Evolutionary conservation across 2,113 vertebrate genomes (phyloP).

Genomic region (Tursiops truncatus): DNA sequence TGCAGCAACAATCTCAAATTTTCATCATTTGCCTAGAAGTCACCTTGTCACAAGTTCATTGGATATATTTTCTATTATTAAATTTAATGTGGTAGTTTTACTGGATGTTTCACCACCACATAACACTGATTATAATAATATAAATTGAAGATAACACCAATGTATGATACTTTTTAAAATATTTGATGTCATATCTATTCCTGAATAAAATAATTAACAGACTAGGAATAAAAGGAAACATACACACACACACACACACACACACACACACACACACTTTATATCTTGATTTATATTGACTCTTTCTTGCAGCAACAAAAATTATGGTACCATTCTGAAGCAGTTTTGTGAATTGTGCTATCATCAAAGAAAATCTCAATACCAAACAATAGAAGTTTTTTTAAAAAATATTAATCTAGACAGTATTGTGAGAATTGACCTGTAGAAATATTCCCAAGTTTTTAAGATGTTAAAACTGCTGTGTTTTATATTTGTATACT

Average conservation of each 20-base stretch:
- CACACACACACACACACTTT: neutral
- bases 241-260: neutral
- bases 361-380: neutral
- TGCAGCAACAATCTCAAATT: neutral
- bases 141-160: neutral
- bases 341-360: neutral
- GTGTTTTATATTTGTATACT: neutral
- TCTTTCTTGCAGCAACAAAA: neutral
- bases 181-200: neutral
- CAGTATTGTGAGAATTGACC: neutral
- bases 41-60: neutral
- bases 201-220: neutral
- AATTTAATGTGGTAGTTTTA: neutral
- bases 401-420: neutral
- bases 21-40: neutral
- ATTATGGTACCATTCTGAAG: neutral
- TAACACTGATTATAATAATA: neutral
- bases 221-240: neutral
- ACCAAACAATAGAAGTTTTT: neutral
- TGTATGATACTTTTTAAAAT: neutral
- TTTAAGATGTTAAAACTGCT: conserved; percentile 8
- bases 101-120: neutral
- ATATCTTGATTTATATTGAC: neutral
- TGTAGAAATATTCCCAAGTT: neutral
- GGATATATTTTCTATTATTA: neutral